These are phyloP conservation scores for Melanophora roralis DNA, from an alignment of 2,888 invertebrate genomes.

Conservation along the genomic window DNA sequence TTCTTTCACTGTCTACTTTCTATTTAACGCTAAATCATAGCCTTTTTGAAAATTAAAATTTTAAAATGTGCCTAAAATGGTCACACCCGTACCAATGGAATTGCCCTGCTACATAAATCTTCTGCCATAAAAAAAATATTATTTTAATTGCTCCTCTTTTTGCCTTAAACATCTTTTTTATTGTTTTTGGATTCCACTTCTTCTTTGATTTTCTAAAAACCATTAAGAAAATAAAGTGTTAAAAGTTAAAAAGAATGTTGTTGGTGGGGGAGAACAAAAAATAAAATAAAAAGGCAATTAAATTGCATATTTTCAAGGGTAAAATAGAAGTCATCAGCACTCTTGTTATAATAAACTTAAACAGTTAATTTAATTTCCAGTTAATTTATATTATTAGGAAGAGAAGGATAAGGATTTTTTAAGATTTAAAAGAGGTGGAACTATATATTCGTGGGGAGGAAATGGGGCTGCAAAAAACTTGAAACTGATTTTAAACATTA, in stretches of 20 bases:
- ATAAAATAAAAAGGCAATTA: background rate
- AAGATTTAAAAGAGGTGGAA: too few species aligned
- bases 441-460: too few species aligned
- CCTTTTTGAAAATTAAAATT: too few species aligned
- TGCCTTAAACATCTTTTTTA: background rate
- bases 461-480: too few species aligned
- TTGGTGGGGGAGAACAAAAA: background rate
- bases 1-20: too few species aligned
- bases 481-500: too few species aligned
- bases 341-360: constrained; percentile 6
- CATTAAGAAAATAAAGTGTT: constrained; percentile 42
- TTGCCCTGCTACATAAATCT: too few species aligned
- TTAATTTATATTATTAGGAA: background rate
- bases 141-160: constrained; percentile 21
- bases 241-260: constrained; percentile 14
- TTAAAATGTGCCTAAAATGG: too few species aligned
- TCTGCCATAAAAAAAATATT: constrained; percentile 37
- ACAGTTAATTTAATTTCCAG: background rate
- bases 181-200: background rate
- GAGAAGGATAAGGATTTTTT: background rate
- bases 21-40: too few species aligned
- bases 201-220: background rate
- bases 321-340: constrained; percentile 1
- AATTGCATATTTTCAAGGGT: constrained; percentile 13
- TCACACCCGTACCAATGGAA: too few species aligned